Conservation (phyloP, 2,888 invertebrate species). For the Kryphioiulus occultus region DNA sequence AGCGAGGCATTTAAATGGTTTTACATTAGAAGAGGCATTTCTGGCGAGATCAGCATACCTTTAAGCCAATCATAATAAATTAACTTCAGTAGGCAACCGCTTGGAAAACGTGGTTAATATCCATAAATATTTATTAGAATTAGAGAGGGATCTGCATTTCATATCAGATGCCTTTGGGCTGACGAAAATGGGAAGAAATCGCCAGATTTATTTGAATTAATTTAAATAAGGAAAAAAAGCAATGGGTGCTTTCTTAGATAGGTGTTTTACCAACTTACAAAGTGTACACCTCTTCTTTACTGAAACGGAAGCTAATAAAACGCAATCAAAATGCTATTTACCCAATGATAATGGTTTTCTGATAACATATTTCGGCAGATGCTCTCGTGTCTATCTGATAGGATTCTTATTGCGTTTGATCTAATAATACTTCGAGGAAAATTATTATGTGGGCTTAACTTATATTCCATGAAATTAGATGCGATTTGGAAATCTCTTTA, state of each 20-base stretch:
- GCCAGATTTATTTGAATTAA: slow-evolving; percentile 15
- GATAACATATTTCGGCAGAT: neutral
- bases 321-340: neutral
- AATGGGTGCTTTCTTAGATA: neutral
- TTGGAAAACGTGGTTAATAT: slow-evolving; percentile 8
- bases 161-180: neutral
- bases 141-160: neutral
- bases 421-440: neutral
- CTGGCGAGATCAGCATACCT: neutral
- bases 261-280: neutral
- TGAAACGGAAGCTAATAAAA: slow-evolving; percentile 39
- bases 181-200: neutral
- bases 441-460: neutral
- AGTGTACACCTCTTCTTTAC: neutral
- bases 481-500: no score
- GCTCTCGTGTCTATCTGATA: neutral
- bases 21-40: neutral
- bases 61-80: slow-evolving; percentile 20
- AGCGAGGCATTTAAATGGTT: neutral
- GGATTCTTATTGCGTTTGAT: neutral
- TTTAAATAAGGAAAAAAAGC: slow-evolving; percentile 18
- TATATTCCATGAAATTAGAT: neutral
- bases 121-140: slow-evolving; percentile 32
- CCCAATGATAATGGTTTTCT: slow-evolving; percentile 11
- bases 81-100: neutral